phyloP scores from a whole-genome alignment of 1,140 invertebrate genomes.

The Drosophila nasuta region DNA sequence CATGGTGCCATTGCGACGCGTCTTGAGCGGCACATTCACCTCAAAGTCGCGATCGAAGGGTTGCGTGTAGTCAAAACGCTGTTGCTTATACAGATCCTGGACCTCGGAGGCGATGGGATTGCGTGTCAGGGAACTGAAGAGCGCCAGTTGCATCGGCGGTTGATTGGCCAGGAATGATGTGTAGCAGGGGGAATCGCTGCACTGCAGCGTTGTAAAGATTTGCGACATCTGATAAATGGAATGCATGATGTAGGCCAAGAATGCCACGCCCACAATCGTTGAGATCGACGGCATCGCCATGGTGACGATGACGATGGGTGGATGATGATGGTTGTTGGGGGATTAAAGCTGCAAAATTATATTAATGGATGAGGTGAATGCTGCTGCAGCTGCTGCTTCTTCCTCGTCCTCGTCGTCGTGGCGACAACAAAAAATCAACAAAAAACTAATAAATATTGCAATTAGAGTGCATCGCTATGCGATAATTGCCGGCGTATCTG shows the following conservation, averaged over 20 bases:
- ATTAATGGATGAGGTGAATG: neutral
- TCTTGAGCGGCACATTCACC: conserved; percentile 89
- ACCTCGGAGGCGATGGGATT: conserved; percentile 85
- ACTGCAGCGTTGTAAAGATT: conserved; percentile 90
- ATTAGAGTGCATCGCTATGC: conserved; percentile 20
- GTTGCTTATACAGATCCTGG: conserved; percentile 75
- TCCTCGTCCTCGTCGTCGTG: neutral
- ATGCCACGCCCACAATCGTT: conserved; percentile 87
- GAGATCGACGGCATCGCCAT: conserved; percentile 80
- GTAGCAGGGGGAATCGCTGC: conserved; percentile 87
- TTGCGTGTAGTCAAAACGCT: conserved; percentile 86
- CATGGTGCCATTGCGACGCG: conserved; percentile 91
- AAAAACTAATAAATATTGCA: conserved; percentile 11
- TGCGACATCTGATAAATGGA: conserved; percentile 90
- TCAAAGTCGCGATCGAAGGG: conserved; percentile 86
- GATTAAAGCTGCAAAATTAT: no score
- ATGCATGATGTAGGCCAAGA: conserved; percentile 89
- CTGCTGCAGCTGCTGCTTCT: neutral
- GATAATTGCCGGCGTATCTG: conserved; percentile 38
- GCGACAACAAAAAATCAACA: neutral
- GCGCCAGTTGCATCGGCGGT: conserved; percentile 87
- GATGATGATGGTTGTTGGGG: no score
- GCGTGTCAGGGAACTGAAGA: conserved; percentile 87
- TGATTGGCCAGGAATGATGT: conserved; percentile 86
- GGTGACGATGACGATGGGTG: neutral